Conservation (phyloP, 2,888 invertebrate genomes). For the Endomychus coccineus region DNA sequence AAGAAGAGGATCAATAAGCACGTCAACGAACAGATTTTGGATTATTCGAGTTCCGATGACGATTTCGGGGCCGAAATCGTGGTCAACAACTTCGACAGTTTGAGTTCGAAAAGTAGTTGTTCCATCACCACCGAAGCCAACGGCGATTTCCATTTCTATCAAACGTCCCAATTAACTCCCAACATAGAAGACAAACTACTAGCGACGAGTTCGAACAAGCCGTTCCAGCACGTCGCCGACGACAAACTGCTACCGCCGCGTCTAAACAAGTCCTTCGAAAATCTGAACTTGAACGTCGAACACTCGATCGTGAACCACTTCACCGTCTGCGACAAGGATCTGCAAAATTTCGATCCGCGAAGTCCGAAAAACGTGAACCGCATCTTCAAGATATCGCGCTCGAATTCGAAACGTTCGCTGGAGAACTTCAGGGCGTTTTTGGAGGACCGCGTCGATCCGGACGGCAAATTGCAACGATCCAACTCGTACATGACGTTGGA, state of each 20-base stretch:
- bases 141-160: conserved; percentile 57
- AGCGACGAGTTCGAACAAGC: no score
- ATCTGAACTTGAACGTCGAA: neutral
- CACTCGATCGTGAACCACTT: conserved; percentile 16
- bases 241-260: no score
- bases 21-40: conserved; percentile 17
- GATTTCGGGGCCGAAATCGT: conserved; percentile 42
- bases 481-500: conserved; percentile 37
- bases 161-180: conserved; percentile 25
- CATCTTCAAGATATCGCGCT: conserved; percentile 33
- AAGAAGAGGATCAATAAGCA: conserved; percentile 8
- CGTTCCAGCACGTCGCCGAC: no score
- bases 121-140: conserved; percentile 58
- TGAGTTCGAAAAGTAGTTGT: conserved; percentile 44
- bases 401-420: conserved; percentile 38
- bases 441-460: conserved; percentile 22
- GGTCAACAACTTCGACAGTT: conserved; percentile 38
- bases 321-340: conserved; percentile 8
- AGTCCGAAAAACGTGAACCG: conserved; percentile 7
- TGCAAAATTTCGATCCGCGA: conserved; percentile 10
- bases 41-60: conserved; percentile 29
- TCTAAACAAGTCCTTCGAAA: neutral
- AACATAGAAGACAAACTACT: conserved; percentile 12
- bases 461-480: conserved; percentile 31
- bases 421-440: conserved; percentile 39